Conservation (phyloP, 2,113 vertebrate genomes). For the Bubalus kerabau region DNA sequence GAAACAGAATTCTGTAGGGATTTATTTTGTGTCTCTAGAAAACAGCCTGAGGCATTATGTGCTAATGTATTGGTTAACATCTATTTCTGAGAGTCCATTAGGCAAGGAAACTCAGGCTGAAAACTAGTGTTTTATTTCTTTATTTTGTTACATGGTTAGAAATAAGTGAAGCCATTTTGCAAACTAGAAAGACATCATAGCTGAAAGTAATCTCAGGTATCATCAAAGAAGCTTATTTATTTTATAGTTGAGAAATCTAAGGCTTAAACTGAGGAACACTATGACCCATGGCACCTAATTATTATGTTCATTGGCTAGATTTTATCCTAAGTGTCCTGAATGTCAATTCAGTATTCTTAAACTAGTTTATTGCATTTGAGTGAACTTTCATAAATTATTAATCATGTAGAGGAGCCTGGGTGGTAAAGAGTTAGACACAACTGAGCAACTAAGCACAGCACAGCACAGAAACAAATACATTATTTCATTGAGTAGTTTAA, state of each 20-base stretch:
- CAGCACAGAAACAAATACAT: background rate
- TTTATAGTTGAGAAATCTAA: background rate
- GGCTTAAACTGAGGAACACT: background rate
- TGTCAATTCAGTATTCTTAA: background rate
- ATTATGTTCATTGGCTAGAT: background rate
- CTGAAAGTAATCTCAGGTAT: background rate
- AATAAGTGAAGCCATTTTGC: background rate
- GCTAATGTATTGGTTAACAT: background rate
- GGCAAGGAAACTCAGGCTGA: background rate
- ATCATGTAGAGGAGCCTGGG: background rate
- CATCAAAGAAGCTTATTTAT: background rate
- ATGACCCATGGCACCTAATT: background rate
- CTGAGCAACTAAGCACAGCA: background rate
- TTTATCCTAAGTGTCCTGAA: background rate
- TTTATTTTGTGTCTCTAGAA: background rate
- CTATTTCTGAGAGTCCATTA: conserved; percentile 30
- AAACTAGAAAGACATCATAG: background rate
- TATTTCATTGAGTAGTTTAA: background rate
- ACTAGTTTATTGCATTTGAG: background rate
- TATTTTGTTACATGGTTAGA: background rate
- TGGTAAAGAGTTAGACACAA: background rate
- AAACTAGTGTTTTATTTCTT: background rate
- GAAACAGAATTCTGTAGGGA: background rate
- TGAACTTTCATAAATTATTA: background rate
- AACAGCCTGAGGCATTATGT: background rate